Percentiles rank a stretch among this genome's conserved stretches.
These are phyloP conservation scores for Channa striata DNA, from an alignment of 2,797 vertebrate genomes.

Conservation along the genomic window DNA sequence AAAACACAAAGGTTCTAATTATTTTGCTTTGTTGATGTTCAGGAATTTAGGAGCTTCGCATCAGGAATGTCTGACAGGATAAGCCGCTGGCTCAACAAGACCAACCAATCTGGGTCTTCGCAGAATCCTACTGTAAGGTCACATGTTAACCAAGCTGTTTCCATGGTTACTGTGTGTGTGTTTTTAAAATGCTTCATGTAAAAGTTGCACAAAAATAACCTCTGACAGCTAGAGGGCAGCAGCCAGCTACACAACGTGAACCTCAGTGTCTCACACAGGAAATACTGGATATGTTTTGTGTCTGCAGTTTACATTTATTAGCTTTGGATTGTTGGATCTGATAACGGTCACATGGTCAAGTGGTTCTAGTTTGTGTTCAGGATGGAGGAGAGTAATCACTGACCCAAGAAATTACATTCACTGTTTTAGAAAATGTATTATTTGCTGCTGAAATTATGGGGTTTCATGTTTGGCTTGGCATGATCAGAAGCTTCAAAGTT, in stretches of 20 bases:
- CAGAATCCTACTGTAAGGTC: conserved; percentile 69
- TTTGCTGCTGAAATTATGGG: not conserved
- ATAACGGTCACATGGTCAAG: not conserved
- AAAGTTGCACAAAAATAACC: not conserved
- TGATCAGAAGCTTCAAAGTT: not conserved
- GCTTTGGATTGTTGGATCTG: not conserved
- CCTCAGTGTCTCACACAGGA: not conserved
- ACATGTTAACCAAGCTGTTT: not conserved
- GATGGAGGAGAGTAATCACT: not conserved
- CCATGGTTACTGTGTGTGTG: not conserved
- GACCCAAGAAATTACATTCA: not conserved
- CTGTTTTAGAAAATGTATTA: not conserved
- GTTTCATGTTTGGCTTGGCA: not conserved
- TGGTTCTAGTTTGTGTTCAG: not conserved
- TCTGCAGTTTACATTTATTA: not conserved
- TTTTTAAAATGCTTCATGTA: not conserved
- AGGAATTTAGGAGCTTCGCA: conserved; percentile 85
- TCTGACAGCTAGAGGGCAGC: conserved; percentile 64
- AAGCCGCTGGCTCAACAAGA: conserved; percentile 88
- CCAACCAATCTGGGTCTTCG: conserved; percentile 68
- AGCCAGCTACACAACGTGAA: not conserved
- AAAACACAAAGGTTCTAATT: too few relatives aligned
- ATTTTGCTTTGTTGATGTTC: not conserved
- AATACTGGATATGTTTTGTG: not conserved
- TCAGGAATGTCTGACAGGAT: conserved; percentile 89